Base-by-base conservation (phyloP, 2,113 vertebrate species). In the Saccopteryx bilineata region DNA sequence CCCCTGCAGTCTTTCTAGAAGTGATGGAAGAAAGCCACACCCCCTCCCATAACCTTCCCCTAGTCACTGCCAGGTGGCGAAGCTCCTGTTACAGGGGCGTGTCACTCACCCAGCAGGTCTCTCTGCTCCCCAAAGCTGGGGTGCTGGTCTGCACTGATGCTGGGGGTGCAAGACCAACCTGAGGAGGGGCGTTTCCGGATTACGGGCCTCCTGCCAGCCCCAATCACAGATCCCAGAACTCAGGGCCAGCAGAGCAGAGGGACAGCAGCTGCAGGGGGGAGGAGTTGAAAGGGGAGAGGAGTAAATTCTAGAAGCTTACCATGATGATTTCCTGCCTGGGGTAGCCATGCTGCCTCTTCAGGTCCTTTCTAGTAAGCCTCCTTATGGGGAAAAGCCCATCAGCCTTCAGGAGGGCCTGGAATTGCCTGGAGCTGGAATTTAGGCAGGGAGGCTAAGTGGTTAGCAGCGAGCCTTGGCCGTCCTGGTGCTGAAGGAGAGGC, bases 391-490 rank as follows among this genome's bases (percentile, higher is more conserved):
- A 69, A 58, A 46, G 68, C 46, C 52, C 9, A 6, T 48, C 12
- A 5, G 50, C 56, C 75, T 60, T 60, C 5, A 1, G 69, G 60
- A 68, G 63, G 69, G n/a, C 58, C 10, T 60, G 87, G 60, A 7
- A 5, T 33, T 1, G 3, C 50, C 61, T 39, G 68, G 86, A 46
- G 75, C n/a, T 2, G 6, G 60, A n/a, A 7, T 6, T 18, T 23
- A 7, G 33, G 28, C 75, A 65, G 26, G 48, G 46, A 75, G 71
- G 24, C 48, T 12, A 5, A 11, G 39, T 0, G 5, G 48, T 68
- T 72, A 46, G 61, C 4, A 5, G 60, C 8, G 58, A 24, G 39
- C 52, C 50, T 19, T 0, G 0, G 21, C 2, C 2, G 9, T 28
- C 75, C 61, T 2, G 2, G 24, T 24, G 5, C 28, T 18, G n/a